Evolutionary conservation across 2,888 invertebrate genomes (phyloP).

Genomic region (Drosophila histrio): DNA sequence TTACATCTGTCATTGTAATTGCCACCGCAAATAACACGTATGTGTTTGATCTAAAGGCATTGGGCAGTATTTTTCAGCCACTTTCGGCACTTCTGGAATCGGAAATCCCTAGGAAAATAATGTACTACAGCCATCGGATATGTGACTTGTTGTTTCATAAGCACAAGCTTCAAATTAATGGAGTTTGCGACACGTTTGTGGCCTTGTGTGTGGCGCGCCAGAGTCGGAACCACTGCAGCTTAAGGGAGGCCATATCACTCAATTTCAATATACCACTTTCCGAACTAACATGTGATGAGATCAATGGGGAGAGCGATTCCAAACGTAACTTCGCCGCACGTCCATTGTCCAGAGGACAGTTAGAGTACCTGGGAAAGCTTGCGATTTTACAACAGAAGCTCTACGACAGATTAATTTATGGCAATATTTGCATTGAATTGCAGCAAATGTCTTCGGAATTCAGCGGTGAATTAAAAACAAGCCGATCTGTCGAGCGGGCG

Average conservation of each 20-base stretch:
- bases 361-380: slow-evolving; percentile 42
- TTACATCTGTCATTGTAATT: slow-evolving; percentile 38
- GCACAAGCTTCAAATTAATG: slow-evolving; percentile 34
- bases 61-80: slow-evolving; percentile 47
- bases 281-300: slow-evolving; percentile 42
- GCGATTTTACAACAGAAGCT: slow-evolving; percentile 45
- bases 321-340: slow-evolving; percentile 33
- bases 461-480: no score
- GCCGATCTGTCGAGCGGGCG: no score
- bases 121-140: slow-evolving; percentile 61
- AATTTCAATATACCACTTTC: slow-evolving; percentile 28
- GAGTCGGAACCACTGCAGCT: slow-evolving; percentile 15
- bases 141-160: slow-evolving; percentile 31
- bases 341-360: slow-evolving; percentile 34
- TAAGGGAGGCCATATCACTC: slow-evolving; percentile 47
- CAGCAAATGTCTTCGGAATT: slow-evolving; percentile 40
- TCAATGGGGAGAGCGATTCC: slow-evolving; percentile 37
- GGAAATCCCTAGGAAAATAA: slow-evolving; percentile 44
- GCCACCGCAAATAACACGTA: slow-evolving; percentile 52
- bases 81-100: slow-evolving; percentile 34
- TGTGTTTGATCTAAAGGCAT: slow-evolving; percentile 47
- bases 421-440: slow-evolving; percentile 35
- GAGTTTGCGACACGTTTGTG: slow-evolving; percentile 57
- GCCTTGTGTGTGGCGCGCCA: slow-evolving; percentile 45
- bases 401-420: slow-evolving; percentile 39